phyloP scores from a whole-genome alignment of 2,797 vertebrate species.

The Pelobates cultripes region DNA sequence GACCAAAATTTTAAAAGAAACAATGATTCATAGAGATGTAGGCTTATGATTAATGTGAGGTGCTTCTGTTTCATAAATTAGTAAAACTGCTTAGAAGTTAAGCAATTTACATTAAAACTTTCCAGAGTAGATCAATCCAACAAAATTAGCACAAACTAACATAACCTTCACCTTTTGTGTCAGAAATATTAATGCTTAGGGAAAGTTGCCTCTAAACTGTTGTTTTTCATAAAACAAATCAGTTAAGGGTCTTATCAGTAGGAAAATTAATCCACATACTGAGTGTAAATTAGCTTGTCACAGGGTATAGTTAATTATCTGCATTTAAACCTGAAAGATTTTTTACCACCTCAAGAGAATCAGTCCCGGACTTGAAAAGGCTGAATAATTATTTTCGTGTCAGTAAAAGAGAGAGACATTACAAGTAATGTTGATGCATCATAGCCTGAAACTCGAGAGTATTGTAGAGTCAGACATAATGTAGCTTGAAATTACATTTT shows the following conservation, averaged over 20 bases:
- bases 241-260: constrained; percentile 6
- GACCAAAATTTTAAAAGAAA: background rate
- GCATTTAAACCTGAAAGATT: constrained; percentile 47
- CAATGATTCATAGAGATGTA: background rate
- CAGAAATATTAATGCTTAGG: constrained; percentile 1
- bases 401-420: constrained; percentile 47
- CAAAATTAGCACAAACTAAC: constrained; percentile 8
- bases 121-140: background rate
- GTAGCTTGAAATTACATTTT: constrained; percentile 1
- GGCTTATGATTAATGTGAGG: constrained; percentile 18
- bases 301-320: constrained; percentile 48
- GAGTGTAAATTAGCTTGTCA: constrained; percentile 46
- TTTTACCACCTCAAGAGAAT: constrained; percentile 43
- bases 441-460: constrained; percentile 30
- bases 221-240: constrained; percentile 14
- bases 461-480: constrained; percentile 12
- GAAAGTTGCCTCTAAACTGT: background rate
- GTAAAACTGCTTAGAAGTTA: background rate
- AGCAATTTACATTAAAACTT: background rate
- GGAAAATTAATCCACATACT: constrained; percentile 29
- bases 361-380: constrained; percentile 36
- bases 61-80: constrained; percentile 8
- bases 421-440: constrained; percentile 37
- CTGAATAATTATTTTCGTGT: constrained; percentile 51
- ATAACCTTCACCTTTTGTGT: constrained; percentile 25